A percentile compares a stretch with the other conserved stretches of the same genome.
Conservation (phyloP, 2,797 vertebrate species). For the Etheostoma nigrum region DNA sequence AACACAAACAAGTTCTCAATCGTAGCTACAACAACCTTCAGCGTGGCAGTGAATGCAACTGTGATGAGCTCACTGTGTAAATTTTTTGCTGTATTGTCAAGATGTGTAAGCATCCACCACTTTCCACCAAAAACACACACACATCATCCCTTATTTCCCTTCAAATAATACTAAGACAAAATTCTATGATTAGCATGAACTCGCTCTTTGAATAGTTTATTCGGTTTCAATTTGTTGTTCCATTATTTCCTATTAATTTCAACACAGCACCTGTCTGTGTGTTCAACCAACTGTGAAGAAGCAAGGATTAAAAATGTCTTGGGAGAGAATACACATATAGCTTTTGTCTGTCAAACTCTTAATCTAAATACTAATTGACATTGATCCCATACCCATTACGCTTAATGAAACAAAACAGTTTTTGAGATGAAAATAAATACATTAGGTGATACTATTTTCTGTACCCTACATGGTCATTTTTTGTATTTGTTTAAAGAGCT, state of each 20-base stretch:
- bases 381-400: slow-evolving; percentile 3
- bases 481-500: slow-evolving; percentile 8
- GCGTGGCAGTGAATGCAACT: slow-evolving; percentile 3
- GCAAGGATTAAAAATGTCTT: slow-evolving; percentile 56
- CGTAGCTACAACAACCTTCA: slow-evolving; percentile 3
- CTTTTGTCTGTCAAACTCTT: slow-evolving; percentile 28
- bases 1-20: slow-evolving; percentile 5
- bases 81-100: not conserved
- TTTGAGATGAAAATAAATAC: not conserved
- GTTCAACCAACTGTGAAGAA: slow-evolving; percentile 64
- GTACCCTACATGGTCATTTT: not conserved
- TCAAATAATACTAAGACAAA: slow-evolving; percentile 28
- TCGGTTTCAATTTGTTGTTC: slow-evolving; percentile 67
- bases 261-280: slow-evolving; percentile 61
- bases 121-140: not conserved
- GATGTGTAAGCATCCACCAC: not conserved
- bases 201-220: slow-evolving; percentile 59
- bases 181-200: slow-evolving; percentile 44
- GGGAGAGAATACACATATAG: slow-evolving; percentile 26
- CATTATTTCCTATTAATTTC: slow-evolving; percentile 72
- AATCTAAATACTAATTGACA: slow-evolving; percentile 49
- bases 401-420: slow-evolving; percentile 1
- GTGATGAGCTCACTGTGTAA: not conserved
- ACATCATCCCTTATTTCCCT: slow-evolving; percentile 3
- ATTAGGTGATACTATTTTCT: slow-evolving; percentile 13